phyloP scores from a whole-genome alignment of 2,797 vertebrate species.

The Capromys pilorides region DNA sequence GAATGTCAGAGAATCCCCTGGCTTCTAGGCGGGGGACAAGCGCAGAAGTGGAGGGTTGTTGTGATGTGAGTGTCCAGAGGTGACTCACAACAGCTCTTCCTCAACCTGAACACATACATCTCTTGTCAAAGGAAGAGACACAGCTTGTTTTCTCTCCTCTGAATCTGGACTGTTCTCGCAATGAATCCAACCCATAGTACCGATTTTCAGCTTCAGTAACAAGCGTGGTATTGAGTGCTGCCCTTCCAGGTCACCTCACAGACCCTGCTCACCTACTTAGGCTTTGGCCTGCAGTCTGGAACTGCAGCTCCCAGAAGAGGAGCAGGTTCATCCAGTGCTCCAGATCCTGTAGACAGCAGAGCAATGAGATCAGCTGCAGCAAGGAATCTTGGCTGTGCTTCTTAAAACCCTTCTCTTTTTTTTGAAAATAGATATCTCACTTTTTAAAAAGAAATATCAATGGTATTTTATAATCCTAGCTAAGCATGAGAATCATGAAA shows the following conservation, averaged over 20 bases:
- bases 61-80: neutral
- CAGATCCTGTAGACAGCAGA: neutral
- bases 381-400: neutral
- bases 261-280: neutral
- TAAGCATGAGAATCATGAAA: conserved; percentile 9
- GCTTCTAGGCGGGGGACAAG: neutral
- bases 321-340: neutral
- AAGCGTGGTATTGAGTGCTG: neutral
- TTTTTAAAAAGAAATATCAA: neutral
- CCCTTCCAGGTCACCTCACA: no score
- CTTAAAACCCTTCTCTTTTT: neutral
- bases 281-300: neutral
- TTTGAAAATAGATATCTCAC: neutral
- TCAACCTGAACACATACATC: rapidly evolving
- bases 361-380: neutral
- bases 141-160: neutral
- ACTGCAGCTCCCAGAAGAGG: neutral
- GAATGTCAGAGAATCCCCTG: neutral
- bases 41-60: neutral
- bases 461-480: neutral
- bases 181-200: neutral
- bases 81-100: neutral
- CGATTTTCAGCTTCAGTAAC: neutral
- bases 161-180: neutral
- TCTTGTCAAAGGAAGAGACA: neutral